Conservation (phyloP, 2,888 invertebrate genomes). For the Athetis lepigone region DNA sequence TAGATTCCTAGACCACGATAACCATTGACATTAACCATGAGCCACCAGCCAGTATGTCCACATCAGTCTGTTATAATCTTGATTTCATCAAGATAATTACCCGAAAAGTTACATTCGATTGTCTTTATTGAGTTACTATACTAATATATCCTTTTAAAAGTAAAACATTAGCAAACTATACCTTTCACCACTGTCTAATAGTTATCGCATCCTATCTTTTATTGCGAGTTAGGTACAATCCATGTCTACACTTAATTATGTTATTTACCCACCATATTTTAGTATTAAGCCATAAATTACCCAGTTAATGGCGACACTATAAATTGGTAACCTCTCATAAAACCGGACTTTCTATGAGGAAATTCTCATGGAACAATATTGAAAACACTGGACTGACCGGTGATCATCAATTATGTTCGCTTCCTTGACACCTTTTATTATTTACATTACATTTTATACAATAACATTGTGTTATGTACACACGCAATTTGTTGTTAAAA, state of each 20-base stretch:
- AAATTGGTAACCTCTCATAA: conserved; percentile 53
- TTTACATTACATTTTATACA: conserved; percentile 57
- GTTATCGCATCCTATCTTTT: conserved; percentile 19
- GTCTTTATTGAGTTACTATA: not conserved
- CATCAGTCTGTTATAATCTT: too few species aligned
- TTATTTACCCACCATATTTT: conserved; percentile 29
- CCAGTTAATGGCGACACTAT: conserved; percentile 37
- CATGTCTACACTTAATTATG: conserved; percentile 30
- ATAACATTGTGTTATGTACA: conserved; percentile 57
- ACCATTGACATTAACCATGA: too few species aligned
- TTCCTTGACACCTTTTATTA: conserved; percentile 64
- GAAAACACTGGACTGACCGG: conserved; percentile 52
- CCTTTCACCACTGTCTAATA: conserved; percentile 32
- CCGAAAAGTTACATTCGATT: not conserved
- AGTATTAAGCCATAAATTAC: conserved; percentile 39
- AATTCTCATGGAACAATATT: conserved; percentile 58
- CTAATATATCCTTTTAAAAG: not conserved
- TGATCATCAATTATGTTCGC: conserved; percentile 61
- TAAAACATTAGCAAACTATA: not conserved
- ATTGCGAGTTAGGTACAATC: conserved; percentile 23
- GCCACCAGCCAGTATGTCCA: too few species aligned
- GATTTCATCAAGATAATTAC: too few species aligned
- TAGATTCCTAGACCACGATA: too few species aligned
- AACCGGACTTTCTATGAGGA: conserved; percentile 70
- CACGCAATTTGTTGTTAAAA: conserved; percentile 36